These are phyloP conservation scores for Ellobius talpinus DNA, from an alignment of 2,113 vertebrate species.

Conservation along the genomic window DNA sequence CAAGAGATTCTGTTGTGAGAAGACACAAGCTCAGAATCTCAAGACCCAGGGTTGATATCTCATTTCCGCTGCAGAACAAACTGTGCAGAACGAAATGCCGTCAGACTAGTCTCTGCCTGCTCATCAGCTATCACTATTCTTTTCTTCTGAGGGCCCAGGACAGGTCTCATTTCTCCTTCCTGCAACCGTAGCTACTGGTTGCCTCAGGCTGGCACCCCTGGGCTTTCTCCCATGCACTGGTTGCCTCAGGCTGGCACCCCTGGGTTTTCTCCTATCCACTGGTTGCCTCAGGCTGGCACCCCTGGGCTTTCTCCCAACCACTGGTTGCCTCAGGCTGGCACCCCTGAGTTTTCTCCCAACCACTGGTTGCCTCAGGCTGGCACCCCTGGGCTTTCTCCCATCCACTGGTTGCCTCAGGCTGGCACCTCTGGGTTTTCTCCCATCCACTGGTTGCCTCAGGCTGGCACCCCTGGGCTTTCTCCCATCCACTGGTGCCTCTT, in stretches of 20 bases:
- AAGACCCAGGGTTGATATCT: neutral
- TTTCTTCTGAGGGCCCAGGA: slow-evolving; percentile 25
- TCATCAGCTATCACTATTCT: neutral
- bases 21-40: neutral
- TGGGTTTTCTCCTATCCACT: no score
- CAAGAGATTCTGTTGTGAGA: slow-evolving; percentile 50
- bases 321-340: neutral
- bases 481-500: neutral
- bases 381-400: no score
- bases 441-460: no score
- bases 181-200: neutral
- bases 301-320: neutral
- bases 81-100: neutral
- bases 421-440: no score
- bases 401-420: no score
- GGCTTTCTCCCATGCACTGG: no score
- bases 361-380: no score
- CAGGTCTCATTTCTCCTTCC: neutral
- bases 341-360: no score
- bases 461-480: neutral
- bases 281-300: neutral
- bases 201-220: no score
- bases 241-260: no score
- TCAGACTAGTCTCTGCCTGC: neutral
- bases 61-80: neutral